Percentiles rank a stretch among this genome's conserved stretches.
phyloP scores from a whole-genome alignment of 35 echinoderm and acorn worm species.

The Acanthaster planci region DNA sequence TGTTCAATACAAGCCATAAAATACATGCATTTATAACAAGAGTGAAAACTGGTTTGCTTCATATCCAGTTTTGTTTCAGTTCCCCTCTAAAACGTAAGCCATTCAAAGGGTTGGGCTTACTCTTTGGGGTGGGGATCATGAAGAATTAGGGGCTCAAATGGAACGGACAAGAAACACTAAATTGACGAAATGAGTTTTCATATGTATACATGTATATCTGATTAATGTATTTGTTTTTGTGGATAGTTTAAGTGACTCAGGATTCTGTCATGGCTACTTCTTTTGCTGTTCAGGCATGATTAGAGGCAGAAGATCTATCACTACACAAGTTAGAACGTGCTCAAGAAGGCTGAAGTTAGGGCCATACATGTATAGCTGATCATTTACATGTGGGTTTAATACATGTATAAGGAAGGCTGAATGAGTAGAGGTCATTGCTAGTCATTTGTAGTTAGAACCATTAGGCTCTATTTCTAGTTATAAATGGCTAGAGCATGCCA shows the following conservation, averaged over 20 bases:
- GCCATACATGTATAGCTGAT: background rate
- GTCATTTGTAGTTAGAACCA: background rate
- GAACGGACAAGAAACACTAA: no score
- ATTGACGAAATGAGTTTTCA: no score
- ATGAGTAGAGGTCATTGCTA: background rate
- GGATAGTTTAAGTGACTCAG: background rate
- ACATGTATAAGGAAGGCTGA: background rate
- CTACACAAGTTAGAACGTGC: background rate
- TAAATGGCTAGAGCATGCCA: background rate
- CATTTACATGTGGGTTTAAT: background rate
- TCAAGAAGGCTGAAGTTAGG: background rate
- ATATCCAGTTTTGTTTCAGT: no score
- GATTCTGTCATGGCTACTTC: background rate
- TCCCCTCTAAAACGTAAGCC: no score
- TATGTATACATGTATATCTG: no score
- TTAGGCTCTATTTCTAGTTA: background rate
- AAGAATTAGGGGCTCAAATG: background rate
- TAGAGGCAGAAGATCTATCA: background rate
- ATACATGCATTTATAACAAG: no score
- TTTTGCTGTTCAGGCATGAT: background rate
- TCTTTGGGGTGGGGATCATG: background rate
- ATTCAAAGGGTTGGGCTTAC: no score
- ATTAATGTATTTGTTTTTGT: no score
- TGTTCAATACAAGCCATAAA: no score
- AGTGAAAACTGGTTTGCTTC: no score